These are phyloP conservation scores for Melinaea marsaeus DNA, from an alignment of 2,888 invertebrate species.

Conservation along the genomic window DNA sequence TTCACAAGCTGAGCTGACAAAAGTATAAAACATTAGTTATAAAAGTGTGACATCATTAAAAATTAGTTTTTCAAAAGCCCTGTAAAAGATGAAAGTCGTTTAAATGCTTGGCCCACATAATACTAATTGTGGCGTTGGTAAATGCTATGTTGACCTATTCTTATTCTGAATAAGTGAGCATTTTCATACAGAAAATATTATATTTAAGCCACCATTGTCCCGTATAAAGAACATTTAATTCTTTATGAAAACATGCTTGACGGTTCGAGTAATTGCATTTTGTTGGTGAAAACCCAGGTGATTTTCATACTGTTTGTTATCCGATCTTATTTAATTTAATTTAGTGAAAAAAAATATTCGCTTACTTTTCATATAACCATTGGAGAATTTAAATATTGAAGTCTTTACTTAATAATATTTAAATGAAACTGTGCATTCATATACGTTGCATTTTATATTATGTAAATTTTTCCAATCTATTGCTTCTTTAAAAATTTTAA, in stretches of 20 bases:
- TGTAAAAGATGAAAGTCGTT: constrained; percentile 27
- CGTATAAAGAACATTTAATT: constrained; percentile 33
- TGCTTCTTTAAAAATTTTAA: no score
- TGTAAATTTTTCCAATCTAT: no score
- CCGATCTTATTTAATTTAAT: not conserved
- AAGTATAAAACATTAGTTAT: constrained; percentile 17
- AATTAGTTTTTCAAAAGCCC: constrained; percentile 22
- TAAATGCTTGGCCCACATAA: constrained; percentile 9
- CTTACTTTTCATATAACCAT: not conserved
- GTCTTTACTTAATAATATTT: no score
- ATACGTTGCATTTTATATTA: no score
- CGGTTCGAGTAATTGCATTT: constrained; percentile 24
- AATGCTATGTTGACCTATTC: constrained; percentile 34
- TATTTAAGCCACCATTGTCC: constrained; percentile 8
- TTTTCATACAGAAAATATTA: constrained; percentile 29
- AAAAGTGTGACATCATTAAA: constrained; percentile 26
- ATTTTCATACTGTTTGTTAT: not conserved
- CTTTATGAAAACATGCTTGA: constrained; percentile 27
- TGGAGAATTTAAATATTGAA: no score
- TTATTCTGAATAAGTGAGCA: constrained; percentile 28
- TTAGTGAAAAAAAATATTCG: constrained; percentile 1
- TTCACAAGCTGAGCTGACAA: not conserved
- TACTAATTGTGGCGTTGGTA: constrained; percentile 27
- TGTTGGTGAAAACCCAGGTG: not conserved
- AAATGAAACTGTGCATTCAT: not conserved